A percentile compares a stretch with the other conserved stretches of the same genome.
Evolutionary conservation across 2,113 vertebrate species (phyloP).

Genomic region (Mobula birostris): DNA sequence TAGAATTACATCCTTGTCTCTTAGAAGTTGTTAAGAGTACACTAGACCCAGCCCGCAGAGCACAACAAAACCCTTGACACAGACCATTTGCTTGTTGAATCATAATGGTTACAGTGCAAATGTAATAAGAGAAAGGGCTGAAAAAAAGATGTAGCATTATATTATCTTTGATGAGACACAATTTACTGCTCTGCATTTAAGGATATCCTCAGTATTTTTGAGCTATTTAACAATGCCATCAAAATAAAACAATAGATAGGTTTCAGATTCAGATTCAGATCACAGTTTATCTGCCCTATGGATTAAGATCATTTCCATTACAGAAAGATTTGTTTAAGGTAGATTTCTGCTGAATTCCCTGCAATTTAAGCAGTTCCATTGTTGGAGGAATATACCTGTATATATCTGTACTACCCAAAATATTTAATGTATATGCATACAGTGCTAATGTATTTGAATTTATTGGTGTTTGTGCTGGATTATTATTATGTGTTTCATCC

Average conservation of each 20-base stretch:
- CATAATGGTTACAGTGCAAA: not conserved
- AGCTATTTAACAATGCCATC: not conserved
- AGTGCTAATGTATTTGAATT: not conserved
- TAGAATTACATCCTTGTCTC: not conserved
- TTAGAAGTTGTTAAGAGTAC: not conserved
- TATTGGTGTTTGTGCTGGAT: slow-evolving; percentile 7
- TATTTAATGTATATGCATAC: not conserved
- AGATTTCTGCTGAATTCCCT: not conserved
- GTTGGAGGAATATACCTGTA: not conserved
- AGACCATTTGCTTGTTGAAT: not conserved
- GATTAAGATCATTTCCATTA: not conserved
- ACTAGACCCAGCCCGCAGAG: not conserved
- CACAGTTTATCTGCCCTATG: not conserved
- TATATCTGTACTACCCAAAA: not conserved
- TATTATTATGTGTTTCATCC: not conserved
- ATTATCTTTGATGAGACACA: not conserved
- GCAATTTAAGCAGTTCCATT: not conserved
- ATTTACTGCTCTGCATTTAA: not conserved
- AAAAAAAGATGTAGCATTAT: not conserved
- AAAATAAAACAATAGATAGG: not conserved
- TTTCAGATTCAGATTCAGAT: too few relatives aligned
- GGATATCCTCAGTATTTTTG: not conserved
- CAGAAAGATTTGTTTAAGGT: not conserved
- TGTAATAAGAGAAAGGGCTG: not conserved
- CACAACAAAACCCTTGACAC: not conserved